These are phyloP conservation scores for Huso huso DNA, from an alignment of 2,797 vertebrate species.

Conservation along the genomic window DNA sequence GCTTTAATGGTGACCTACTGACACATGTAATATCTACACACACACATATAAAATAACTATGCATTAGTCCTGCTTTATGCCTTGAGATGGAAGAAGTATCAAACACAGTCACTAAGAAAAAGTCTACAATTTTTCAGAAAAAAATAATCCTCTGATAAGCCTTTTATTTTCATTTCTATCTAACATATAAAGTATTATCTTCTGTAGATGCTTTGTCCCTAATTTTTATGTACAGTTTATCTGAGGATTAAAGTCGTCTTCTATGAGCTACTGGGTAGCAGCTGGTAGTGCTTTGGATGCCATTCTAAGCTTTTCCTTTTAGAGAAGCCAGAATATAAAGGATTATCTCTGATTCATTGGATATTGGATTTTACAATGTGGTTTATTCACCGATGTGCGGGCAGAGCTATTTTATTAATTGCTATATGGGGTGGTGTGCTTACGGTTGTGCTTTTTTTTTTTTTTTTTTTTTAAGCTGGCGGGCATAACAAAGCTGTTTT, in stretches of 20 bases:
- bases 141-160: constrained; percentile 32
- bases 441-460: background rate
- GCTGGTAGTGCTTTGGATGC: constrained; percentile 57
- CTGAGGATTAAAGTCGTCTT: constrained; percentile 49
- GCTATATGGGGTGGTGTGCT: constrained; percentile 23
- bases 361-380: constrained; percentile 55
- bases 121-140: background rate
- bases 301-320: constrained; percentile 55
- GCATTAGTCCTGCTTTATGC: no score
- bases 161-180: constrained; percentile 29
- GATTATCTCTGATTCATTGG: constrained; percentile 61
- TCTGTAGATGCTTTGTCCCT: constrained; percentile 42
- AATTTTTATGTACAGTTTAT: constrained; percentile 57
- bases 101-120: background rate
- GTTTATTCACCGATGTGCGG: constrained; percentile 34
- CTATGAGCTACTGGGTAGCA: constrained; percentile 48
- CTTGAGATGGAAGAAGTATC: no score
- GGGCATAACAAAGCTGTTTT: no score
- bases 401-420: constrained; percentile 51
- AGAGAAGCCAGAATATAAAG: constrained; percentile 43
- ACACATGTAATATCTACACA: no score
- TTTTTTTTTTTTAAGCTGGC: background rate
- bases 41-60: no score
- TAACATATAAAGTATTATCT: constrained; percentile 4
- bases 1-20: no score